Evolutionary conservation across 2,888 invertebrate species (phyloP).

Genomic region (Scrobipalpa costella): DNA sequence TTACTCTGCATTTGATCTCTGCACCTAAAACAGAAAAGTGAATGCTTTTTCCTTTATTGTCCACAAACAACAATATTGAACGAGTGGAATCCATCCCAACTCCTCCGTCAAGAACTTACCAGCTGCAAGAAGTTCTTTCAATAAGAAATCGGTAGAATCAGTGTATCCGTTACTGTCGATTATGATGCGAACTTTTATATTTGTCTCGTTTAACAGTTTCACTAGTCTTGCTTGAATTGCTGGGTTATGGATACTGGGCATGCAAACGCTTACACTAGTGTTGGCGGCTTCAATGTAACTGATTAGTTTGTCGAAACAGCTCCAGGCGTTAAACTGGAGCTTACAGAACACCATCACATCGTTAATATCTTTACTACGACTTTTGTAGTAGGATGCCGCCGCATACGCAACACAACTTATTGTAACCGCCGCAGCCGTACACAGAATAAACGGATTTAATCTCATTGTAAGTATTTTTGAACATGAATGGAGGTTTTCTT

Average conservation of each 20-base stretch:
- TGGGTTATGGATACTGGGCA: constrained; percentile 74
- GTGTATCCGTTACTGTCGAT: constrained; percentile 69
- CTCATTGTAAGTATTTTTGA: constrained; percentile 69
- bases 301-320: constrained; percentile 72
- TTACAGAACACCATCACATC: constrained; percentile 79
- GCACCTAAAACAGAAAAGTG: constrained; percentile 68
- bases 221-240: constrained; percentile 71
- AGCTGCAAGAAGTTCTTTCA: constrained; percentile 67
- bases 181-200: constrained; percentile 64
- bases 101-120: constrained; percentile 53
- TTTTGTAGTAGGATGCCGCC: constrained; percentile 69
- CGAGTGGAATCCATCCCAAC: background rate
- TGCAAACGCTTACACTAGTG: constrained; percentile 65
- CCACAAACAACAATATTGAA: background rate
- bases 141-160: constrained; percentile 63
- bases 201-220: constrained; percentile 59
- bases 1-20: constrained; percentile 72
- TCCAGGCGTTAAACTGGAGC: constrained; percentile 69
- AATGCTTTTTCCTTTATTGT: background rate
- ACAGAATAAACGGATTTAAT: constrained; percentile 61
- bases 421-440: constrained; percentile 67
- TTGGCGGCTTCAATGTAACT: constrained; percentile 70
- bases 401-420: constrained; percentile 70
- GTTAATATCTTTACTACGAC: constrained; percentile 62
- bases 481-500: constrained; percentile 56